Percentiles rank a stretch among this genome's conserved stretches.
Evolutionary conservation across 2,113 vertebrate species (phyloP).

Genomic region (Pycnonotus jocosus): DNA sequence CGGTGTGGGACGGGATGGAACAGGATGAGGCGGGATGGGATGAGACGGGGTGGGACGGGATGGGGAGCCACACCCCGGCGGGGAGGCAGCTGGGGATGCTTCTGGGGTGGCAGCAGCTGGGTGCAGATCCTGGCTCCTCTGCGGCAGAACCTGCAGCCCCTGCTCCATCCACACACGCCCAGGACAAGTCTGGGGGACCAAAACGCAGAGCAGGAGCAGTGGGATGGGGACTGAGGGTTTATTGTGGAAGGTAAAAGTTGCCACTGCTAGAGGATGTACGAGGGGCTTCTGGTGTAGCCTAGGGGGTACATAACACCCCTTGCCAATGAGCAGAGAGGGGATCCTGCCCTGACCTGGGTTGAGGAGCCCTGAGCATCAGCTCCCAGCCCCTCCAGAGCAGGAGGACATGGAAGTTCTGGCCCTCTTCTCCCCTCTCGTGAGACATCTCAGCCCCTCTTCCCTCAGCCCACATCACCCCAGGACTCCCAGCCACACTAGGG

Average conservation of each 20-base stretch:
- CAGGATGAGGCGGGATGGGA: not conserved
- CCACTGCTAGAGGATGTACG: accelerated
- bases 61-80: not conserved
- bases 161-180: not conserved
- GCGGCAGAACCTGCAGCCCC: not conserved
- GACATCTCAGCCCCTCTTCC: accelerated
- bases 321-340: accelerated
- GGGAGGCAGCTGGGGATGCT: not conserved
- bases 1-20: not conserved
- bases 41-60: not conserved
- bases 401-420: not conserved
- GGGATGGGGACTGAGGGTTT: not conserved
- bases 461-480: accelerated
- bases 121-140: not conserved
- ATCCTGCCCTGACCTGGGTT: not conserved
- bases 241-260: not conserved
- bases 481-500: not conserved
- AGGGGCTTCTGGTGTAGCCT: not conserved
- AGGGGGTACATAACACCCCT: accelerated
- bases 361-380: not conserved
- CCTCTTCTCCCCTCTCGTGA: not conserved
- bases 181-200: not conserved
- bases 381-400: not conserved
- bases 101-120: not conserved
- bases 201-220: not conserved